Percentiles rank a stretch among this genome's conserved stretches.
Conservation (phyloP, 2,888 invertebrate genomes). For the Scelioninae gen. 2 region DNA sequence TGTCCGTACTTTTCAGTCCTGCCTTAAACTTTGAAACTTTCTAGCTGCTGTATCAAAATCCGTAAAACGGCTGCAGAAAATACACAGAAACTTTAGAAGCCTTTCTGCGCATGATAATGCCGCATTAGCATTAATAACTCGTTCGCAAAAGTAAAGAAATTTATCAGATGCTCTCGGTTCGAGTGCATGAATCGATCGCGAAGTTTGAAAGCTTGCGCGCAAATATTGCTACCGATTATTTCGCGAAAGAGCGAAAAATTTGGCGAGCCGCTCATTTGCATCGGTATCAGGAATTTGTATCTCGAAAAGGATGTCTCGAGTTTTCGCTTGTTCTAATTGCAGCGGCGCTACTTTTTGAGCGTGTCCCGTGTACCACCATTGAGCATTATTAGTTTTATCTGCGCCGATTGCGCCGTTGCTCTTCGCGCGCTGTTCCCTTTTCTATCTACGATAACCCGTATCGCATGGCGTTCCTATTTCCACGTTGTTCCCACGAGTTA, state of each 20-base stretch:
- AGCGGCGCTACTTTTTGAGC: slow-evolving; percentile 33
- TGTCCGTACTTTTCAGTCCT: no score
- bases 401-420: slow-evolving; percentile 33
- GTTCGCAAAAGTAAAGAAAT: background rate
- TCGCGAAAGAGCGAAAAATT: background rate
- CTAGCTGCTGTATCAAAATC: background rate
- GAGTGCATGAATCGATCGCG: no score
- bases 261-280: slow-evolving; percentile 25
- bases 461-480: slow-evolving; percentile 63
- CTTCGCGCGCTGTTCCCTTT: slow-evolving; percentile 54
- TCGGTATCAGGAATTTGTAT: slow-evolving; percentile 37
- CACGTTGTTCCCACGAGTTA: slow-evolving; percentile 65
- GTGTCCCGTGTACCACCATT: slow-evolving; percentile 36
- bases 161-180: background rate
- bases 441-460: slow-evolving; percentile 56
- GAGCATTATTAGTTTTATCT: slow-evolving; percentile 56
- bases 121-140: slow-evolving; percentile 9
- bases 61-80: background rate
- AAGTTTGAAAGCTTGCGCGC: background rate
- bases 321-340: slow-evolving; percentile 55
- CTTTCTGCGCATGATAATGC: background rate
- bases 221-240: no score
- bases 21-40: no score
- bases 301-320: slow-evolving; percentile 37
- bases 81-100: no score